These are phyloP conservation scores for Platycnemis pennipes DNA, from an alignment of 2,888 invertebrate species.

Conservation along the genomic window DNA sequence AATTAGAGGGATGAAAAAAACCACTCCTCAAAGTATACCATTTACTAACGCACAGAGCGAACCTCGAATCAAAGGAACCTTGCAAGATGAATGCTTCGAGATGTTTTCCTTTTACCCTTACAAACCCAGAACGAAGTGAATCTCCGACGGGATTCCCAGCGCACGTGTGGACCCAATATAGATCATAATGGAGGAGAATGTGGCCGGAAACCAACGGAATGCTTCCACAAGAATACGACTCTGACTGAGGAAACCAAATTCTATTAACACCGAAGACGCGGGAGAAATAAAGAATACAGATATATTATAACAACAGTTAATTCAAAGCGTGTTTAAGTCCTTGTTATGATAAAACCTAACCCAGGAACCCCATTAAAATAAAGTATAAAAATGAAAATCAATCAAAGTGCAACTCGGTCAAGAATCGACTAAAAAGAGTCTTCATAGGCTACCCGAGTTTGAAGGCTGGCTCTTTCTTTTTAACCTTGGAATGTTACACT, in stretches of 20 bases:
- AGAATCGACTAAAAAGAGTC: no score
- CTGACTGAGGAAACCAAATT: neutral
- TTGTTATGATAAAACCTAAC: no score
- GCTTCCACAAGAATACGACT: neutral
- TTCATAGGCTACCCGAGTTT: no score
- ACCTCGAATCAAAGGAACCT: neutral
- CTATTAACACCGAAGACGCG: neutral
- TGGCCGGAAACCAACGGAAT: constrained; percentile 4
- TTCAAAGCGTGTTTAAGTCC: no score
- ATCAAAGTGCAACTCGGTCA: no score
- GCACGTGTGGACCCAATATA: constrained; percentile 15
- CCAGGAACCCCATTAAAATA: no score
- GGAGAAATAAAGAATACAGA: neutral
- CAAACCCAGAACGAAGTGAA: neutral
- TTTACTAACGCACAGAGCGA: no score
- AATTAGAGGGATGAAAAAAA: neutral
- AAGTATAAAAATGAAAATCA: no score
- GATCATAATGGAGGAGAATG: constrained; percentile 22
- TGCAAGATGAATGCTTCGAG: neutral
- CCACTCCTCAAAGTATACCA: neutral
- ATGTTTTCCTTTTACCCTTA: neutral
- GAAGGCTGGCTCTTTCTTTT: no score
- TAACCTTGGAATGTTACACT: no score
- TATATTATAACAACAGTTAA: no score
- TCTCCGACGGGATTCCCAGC: neutral